Conservation (phyloP, 2,888 invertebrate genomes). For the Megaustenia siamemsis region DNA sequence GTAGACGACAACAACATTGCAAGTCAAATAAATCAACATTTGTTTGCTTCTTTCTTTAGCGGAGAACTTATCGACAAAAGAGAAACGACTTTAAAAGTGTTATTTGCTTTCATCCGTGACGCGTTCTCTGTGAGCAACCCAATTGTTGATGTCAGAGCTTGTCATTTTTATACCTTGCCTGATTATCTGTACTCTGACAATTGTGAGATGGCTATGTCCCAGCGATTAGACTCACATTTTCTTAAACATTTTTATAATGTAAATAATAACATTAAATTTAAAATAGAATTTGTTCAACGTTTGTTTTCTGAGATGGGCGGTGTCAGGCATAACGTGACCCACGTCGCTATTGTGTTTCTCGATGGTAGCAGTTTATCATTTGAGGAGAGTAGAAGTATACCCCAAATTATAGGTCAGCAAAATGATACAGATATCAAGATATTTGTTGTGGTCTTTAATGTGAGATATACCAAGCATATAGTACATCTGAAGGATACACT, state of each 20-base stretch:
- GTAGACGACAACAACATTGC: not conserved
- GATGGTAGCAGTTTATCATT: not conserved
- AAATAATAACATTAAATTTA: not conserved
- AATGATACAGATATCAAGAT: not conserved
- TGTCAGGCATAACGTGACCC: not conserved
- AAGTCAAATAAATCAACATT: no score
- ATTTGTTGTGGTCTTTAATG: not conserved
- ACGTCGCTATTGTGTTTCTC: not conserved
- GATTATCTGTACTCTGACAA: not conserved
- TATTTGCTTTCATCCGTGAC: not conserved
- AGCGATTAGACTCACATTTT: no score
- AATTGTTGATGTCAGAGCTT: not conserved
- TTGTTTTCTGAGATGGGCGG: conserved; percentile 10
- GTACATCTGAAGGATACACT: not conserved
- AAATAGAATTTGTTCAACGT: not conserved
- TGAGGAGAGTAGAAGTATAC: not conserved
- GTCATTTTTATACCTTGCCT: not conserved
- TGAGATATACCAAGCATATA: not conserved
- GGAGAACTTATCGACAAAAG: not conserved
- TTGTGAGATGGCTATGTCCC: no score
- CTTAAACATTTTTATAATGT: no score
- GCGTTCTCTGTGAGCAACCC: not conserved
- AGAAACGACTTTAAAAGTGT: not conserved
- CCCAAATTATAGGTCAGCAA: not conserved
- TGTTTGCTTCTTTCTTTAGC: no score